Evolutionary conservation across 1,140 invertebrate genomes (phyloP).

Genomic region (Drosophila persimilis): DNA sequence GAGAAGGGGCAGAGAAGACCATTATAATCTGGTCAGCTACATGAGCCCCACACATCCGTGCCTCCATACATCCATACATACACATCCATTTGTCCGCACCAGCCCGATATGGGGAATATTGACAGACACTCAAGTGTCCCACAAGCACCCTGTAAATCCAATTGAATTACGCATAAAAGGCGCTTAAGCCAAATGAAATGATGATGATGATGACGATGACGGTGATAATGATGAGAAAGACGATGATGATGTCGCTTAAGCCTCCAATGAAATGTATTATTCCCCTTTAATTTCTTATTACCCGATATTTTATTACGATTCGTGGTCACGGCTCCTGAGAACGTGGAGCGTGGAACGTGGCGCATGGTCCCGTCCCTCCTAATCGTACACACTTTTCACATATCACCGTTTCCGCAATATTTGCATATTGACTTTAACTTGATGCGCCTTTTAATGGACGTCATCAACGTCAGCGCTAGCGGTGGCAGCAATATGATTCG

Average conservation of each 20-base stretch:
- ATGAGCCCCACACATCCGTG: conserved; percentile 30
- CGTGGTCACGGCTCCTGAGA: conserved; percentile 23
- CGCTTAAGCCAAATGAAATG: conserved; percentile 75
- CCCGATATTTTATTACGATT: conserved; percentile 66
- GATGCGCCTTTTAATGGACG: conserved; percentile 57
- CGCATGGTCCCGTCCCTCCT: conserved; percentile 1
- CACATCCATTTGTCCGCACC: conserved; percentile 14
- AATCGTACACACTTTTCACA: conserved; percentile 75
- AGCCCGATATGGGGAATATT: conserved; percentile 47
- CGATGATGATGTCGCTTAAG: conserved; percentile 30
- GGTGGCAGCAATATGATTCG: conserved; percentile 38
- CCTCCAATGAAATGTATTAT: conserved; percentile 49
- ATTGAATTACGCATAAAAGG: conserved; percentile 81
- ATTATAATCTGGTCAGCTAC: conserved; percentile 76
- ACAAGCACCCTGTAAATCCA: conserved; percentile 79
- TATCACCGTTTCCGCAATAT: conserved; percentile 70
- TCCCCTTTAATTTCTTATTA: conserved; percentile 77
- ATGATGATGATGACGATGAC: conserved; percentile 27
- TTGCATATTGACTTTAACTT: conserved; percentile 71
- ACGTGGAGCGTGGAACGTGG: background rate
- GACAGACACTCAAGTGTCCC: conserved; percentile 80
- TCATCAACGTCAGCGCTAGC: conserved; percentile 5
- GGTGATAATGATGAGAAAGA: conserved; percentile 31
- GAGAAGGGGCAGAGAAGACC: conserved; percentile 44
- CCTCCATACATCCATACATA: conserved; percentile 3